phyloP scores from a whole-genome alignment of 1,140 invertebrate genomes.

The Aphelenchoides fujianensis region DNA sequence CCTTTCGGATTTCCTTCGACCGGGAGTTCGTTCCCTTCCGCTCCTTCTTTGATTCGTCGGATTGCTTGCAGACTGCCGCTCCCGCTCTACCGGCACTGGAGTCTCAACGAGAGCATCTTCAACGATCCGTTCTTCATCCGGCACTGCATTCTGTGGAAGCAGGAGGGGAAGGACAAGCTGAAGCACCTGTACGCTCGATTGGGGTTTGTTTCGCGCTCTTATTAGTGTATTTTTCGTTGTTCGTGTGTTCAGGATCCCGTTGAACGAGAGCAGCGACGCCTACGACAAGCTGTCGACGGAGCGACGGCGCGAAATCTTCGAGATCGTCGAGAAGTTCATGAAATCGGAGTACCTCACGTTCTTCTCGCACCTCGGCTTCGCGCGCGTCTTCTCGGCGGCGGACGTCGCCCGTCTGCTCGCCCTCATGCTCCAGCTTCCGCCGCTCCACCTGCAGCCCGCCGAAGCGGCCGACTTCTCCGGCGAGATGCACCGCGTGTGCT shows the following conservation, averaged over 20 bases:
- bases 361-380: conserved; percentile 15
- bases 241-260: conserved; percentile 14
- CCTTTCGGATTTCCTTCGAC: conserved; percentile 9
- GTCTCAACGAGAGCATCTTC: conserved; percentile 4
- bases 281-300: neutral
- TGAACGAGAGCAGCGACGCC: neutral
- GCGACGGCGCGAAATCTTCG: conserved; percentile 1
- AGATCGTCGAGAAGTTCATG: neutral
- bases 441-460: neutral
- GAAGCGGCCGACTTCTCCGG: too few species aligned
- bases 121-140: conserved; percentile 1
- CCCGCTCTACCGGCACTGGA: conserved; percentile 18
- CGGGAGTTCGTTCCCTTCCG: conserved; percentile 3
- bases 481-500: too few species aligned
- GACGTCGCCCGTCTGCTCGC: conserved; percentile 3
- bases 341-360: neutral
- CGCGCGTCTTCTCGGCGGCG: neutral
- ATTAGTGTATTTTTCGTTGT: neutral
- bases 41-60: neutral
- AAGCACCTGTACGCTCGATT: conserved; percentile 9
- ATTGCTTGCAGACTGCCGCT: conserved; percentile 12
- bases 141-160: neutral
- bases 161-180: neutral
- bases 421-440: neutral
- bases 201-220: neutral